Evolutionary conservation across 2,888 invertebrate species (phyloP).

Genomic region (Protodeltote pygarga): DNA sequence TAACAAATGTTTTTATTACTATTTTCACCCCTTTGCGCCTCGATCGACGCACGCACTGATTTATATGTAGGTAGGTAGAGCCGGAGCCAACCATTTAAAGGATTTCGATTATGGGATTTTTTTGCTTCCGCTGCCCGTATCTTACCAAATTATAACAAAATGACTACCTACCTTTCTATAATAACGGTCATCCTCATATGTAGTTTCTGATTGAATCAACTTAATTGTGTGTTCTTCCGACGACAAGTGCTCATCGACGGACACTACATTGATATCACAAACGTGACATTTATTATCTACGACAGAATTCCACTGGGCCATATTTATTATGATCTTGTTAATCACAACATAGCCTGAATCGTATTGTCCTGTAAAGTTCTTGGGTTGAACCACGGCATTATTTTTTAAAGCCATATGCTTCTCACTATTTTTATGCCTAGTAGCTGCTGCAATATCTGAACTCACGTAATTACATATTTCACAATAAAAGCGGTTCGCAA

Average conservation of each 20-base stretch:
- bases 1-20: too few relatives aligned
- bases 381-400: constrained; percentile 28
- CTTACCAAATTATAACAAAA: background rate
- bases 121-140: too few relatives aligned
- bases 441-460: constrained; percentile 33
- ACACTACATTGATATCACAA: constrained; percentile 49
- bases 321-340: constrained; percentile 50
- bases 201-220: constrained; percentile 54
- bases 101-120: too few relatives aligned
- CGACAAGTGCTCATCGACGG: constrained; percentile 49
- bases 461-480: constrained; percentile 60
- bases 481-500: constrained; percentile 62
- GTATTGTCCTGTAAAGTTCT: constrained; percentile 38
- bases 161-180: constrained; percentile 59
- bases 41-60: too few relatives aligned
- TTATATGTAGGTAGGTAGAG: too few relatives aligned
- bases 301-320: constrained; percentile 65
- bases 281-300: constrained; percentile 55
- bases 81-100: too few relatives aligned
- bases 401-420: constrained; percentile 55
- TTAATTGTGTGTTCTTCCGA: constrained; percentile 57
- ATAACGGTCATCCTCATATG: constrained; percentile 38
- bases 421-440: constrained; percentile 53
- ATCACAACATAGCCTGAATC: constrained; percentile 49
- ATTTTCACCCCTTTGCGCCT: too few relatives aligned